Evolutionary conservation across 2,888 invertebrate species (phyloP), one percentile per base, ranked within the genome.

Genomic region (Dryomyza anilis): DNA sequence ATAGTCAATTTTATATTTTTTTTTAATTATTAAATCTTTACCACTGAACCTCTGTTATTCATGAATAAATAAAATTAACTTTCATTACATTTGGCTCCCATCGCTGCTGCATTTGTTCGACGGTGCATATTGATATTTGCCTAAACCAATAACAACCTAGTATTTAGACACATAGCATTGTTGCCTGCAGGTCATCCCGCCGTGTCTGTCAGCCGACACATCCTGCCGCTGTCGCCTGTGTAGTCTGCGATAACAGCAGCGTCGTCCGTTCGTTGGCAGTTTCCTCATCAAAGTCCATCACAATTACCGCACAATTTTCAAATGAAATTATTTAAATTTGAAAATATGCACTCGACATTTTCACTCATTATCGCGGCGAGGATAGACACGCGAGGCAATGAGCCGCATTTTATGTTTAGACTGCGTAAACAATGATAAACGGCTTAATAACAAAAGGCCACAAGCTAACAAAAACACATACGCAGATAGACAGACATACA

Each of bases 341-440:
- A 27, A 46, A 48, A 50, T n/a, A n/a, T n/a, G n/a, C 46, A 46
- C 19, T 63, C 45, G 48, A 59, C 29, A 46, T 19, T 19, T 29
- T n/a, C 23, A 46, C 25, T 48, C 14, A 30, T 33, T 33, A 33
- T 12, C 1, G 50, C 25, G 23, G 14, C 50, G 50, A 50, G 50
- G 50, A 6, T 7, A 23, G 50, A 14, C 33, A 12, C 33, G 7
- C 33, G 33, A 8, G 33, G 33, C 33, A 12, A 48, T 50, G 46
- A 33, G 23, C 45, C 52, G 46, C 19, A 45, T 21, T 64, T 61
- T 61, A 48, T 39, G 58, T 63, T 60, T 61, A 43, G 66, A 45
- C 68, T 69, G 66, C 63, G 58, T 65, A 62, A 69, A 65, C 63
- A 67, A 55, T 58, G 68, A 69, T 69, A 69, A 69, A 67, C 57